phyloP scores from a whole-genome alignment of 2,888 invertebrate species.

The Lamellibrachia satsuma region DNA sequence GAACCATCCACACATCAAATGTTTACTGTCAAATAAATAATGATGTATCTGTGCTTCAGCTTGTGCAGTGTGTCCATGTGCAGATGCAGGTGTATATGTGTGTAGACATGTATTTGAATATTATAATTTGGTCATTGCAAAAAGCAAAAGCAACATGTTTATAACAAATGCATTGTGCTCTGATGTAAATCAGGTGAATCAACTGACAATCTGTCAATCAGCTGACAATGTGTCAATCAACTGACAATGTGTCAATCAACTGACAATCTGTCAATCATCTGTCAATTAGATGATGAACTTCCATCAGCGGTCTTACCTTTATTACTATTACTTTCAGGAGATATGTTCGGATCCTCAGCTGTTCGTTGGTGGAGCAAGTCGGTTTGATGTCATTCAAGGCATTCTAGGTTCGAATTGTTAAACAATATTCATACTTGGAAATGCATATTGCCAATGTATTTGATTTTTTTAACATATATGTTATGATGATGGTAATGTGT shows the following conservation, averaged over 20 bases:
- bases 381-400: conserved; percentile 95
- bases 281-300: background rate
- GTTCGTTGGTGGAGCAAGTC: conserved; percentile 90
- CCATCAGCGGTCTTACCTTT: background rate
- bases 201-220: background rate
- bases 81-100: background rate
- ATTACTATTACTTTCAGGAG: conserved; percentile 70
- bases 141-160: background rate
- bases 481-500: too few species aligned
- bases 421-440: background rate
- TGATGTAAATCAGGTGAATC: background rate
- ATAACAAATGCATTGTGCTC: background rate
- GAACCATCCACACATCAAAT: background rate
- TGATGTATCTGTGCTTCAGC: too few species aligned
- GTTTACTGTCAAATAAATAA: too few species aligned
- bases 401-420: conserved; percentile 73
- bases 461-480: too few species aligned
- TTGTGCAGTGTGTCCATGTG: too few species aligned
- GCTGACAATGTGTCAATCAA: background rate
- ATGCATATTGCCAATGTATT: too few species aligned
- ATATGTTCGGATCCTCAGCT: conserved; percentile 81
- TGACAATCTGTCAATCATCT: background rate
- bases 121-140: background rate
- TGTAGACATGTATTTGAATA: background rate
- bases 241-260: background rate